Evolutionary conservation across 2,888 invertebrate genomes (phyloP).

Genomic region (Notodonta ziczac): DNA sequence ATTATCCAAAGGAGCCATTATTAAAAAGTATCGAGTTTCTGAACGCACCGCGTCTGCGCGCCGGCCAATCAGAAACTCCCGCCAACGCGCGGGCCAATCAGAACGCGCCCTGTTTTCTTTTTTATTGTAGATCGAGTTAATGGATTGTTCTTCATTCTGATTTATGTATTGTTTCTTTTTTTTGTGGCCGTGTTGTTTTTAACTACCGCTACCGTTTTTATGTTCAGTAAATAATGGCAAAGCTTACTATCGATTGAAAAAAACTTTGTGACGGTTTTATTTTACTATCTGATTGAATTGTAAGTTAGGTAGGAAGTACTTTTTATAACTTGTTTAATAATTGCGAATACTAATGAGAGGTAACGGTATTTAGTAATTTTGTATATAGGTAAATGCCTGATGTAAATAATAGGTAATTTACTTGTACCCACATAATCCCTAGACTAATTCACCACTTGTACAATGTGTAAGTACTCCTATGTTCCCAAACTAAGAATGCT

Average conservation of each 20-base stretch:
- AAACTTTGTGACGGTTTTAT: background rate
- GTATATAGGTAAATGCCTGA: too few species aligned
- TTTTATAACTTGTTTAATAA: too few species aligned
- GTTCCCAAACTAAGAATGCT: too few species aligned
- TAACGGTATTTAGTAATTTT: too few species aligned
- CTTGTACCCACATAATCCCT: too few species aligned
- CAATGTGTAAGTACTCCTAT: too few species aligned
- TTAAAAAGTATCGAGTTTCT: constrained; percentile 84
- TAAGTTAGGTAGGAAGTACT: too few species aligned
- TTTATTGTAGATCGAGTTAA: constrained; percentile 77
- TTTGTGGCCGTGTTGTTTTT: constrained; percentile 43
- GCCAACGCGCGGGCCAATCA: constrained; percentile 70
- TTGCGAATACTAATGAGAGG: too few species aligned
- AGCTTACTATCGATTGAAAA: constrained; percentile 13
- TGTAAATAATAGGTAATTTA: too few species aligned
- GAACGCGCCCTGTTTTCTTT: constrained; percentile 57
- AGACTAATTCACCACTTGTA: too few species aligned
- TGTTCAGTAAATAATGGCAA: constrained; percentile 23
- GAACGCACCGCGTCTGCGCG: constrained; percentile 65
- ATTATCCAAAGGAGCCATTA: constrained; percentile 84
- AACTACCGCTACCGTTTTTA: constrained; percentile 26
- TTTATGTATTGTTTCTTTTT: constrained; percentile 71
- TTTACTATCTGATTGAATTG: background rate
- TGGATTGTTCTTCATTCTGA: constrained; percentile 83
- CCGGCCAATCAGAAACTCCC: constrained; percentile 68